A percentile compares a stretch with the other conserved stretches of the same genome.
phyloP scores from a whole-genome alignment of 1,140 invertebrate species.

The Diploscapter pachys region DNA sequence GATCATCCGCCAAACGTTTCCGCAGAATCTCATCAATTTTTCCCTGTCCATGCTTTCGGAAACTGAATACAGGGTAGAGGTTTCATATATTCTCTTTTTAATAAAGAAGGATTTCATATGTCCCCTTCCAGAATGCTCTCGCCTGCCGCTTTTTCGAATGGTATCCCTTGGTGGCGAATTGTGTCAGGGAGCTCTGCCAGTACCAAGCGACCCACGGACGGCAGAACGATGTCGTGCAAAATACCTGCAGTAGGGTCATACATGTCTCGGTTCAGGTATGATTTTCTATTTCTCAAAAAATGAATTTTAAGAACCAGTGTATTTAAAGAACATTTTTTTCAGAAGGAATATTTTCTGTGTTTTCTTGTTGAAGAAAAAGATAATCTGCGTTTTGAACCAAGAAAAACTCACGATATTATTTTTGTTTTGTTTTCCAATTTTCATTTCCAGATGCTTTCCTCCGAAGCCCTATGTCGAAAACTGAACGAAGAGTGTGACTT shows the following conservation, averaged over 20 bases:
- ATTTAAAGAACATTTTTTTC: not conserved
- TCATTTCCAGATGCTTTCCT: slow-evolving; percentile 29
- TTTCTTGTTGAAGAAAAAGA: too few species aligned
- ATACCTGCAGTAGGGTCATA: slow-evolving; percentile 19
- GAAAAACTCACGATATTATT: not conserved
- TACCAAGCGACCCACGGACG: not conserved
- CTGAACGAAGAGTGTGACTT: slow-evolving; percentile 15
- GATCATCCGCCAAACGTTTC: slow-evolving; percentile 25
- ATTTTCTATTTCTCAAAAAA: not conserved
- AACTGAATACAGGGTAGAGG: slow-evolving; percentile 18
- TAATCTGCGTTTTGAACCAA: not conserved
- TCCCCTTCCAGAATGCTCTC: slow-evolving; percentile 17
- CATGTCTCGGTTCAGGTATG: slow-evolving; percentile 30
- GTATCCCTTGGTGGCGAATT: slow-evolving; percentile 22
- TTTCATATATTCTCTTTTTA: not conserved
- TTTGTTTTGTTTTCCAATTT: too few species aligned
- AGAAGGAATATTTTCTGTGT: too few species aligned
- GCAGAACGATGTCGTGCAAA: not conserved
- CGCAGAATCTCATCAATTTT: slow-evolving; percentile 28
- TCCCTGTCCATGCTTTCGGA: slow-evolving; percentile 20
- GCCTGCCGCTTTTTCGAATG: slow-evolving; percentile 28
- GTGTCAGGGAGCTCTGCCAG: slow-evolving; percentile 10
- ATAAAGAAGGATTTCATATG: not conserved
- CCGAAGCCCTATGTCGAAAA: slow-evolving; percentile 9
- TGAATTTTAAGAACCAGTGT: not conserved